A percentile compares a stretch with the other conserved stretches of the same genome.
Evolutionary conservation across 2,888 invertebrate species (phyloP).

Genomic region (Erynnis tages): DNA sequence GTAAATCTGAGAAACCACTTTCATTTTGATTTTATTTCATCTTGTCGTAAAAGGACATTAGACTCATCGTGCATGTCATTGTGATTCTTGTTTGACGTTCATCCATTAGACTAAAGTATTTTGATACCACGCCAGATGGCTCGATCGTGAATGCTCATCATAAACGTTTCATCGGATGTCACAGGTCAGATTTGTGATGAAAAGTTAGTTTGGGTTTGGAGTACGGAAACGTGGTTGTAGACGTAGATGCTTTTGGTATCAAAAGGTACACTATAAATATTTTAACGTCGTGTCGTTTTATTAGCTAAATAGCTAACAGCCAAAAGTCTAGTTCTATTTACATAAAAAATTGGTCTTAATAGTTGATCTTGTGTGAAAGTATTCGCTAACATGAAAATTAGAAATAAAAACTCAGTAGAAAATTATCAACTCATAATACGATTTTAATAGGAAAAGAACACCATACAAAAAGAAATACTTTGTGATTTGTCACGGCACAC

Average conservation of each 20-base stretch:
- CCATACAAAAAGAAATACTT: constrained; percentile 11
- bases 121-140: no score
- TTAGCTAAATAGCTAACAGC: no score
- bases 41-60: no score
- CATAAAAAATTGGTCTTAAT: no score
- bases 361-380: no score
- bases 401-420: neutral
- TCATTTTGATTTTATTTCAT: no score
- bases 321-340: no score
- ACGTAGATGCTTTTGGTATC: neutral
- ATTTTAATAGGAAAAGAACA: constrained; percentile 11
- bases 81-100: no score
- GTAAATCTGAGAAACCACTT: no score
- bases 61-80: no score
- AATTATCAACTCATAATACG: constrained; percentile 11
- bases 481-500: constrained; percentile 25
- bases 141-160: no score
- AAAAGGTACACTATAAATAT: neutral
- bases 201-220: constrained; percentile 3
- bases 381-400: neutral
- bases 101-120: no score
- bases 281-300: neutral
- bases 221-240: neutral
- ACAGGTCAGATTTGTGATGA: constrained; percentile 23
- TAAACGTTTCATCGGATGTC: constrained; percentile 20